Conservation (phyloP, 2,113 vertebrate species). For the Geococcyx californianus region DNA sequence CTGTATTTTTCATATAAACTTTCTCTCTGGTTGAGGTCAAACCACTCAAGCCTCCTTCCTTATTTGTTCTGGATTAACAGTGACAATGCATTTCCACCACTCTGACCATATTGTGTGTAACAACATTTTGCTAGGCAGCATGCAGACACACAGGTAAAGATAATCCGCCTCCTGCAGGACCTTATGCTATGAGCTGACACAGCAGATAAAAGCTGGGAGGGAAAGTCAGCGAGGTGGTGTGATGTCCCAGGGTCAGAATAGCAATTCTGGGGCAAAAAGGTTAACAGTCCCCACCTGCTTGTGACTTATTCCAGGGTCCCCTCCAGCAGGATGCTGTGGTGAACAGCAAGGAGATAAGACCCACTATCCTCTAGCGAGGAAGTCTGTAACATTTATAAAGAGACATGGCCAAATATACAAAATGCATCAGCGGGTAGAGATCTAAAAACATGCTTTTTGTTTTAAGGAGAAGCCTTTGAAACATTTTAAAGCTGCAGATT, state of each 20-base stretch:
- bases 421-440: background rate
- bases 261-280: background rate
- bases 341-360: background rate
- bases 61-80: background rate
- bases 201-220: background rate
- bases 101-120: rapidly evolving
- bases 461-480: background rate
- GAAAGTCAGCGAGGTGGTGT: background rate
- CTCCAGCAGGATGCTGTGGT: background rate
- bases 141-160: background rate
- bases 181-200: background rate
- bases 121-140: background rate
- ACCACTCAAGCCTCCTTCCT: background rate
- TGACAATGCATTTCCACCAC: background rate
- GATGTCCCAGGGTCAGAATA: background rate
- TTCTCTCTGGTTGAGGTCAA: background rate
- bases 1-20: background rate
- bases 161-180: background rate
- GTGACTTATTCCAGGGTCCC: background rate
- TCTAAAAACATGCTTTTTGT: background rate
- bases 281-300: background rate
- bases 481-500: background rate
- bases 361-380: background rate
- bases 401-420: background rate
- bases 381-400: background rate